Percentiles rank a stretch among this genome's conserved stretches.
phyloP scores from a whole-genome alignment of 2,888 invertebrate genomes.

The Agrotis puta region DNA sequence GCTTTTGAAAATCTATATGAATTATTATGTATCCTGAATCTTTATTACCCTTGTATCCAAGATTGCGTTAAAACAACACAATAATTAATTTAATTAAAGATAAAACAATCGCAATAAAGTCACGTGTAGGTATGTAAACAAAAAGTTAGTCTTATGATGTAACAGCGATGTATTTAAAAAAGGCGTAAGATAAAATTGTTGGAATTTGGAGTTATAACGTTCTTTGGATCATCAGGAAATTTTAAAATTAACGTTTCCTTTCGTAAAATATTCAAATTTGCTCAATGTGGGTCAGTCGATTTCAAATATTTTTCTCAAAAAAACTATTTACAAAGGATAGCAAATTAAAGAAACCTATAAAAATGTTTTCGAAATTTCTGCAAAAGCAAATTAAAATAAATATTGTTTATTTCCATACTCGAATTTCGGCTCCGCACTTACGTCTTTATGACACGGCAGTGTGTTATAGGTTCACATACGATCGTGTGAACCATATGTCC shows the following conservation, averaged over 20 bases:
- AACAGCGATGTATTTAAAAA: not conserved
- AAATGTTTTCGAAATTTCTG: too few species aligned
- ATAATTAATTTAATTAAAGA: slow-evolving; percentile 49
- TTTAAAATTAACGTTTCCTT: too few species aligned
- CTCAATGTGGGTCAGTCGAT: too few species aligned
- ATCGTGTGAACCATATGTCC: slow-evolving; percentile 79
- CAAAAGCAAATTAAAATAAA: too few species aligned
- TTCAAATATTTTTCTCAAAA: too few species aligned
- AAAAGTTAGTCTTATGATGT: slow-evolving; percentile 50
- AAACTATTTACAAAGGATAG: too few species aligned
- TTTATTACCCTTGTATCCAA: slow-evolving; percentile 5
- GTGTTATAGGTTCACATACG: slow-evolving; percentile 76
- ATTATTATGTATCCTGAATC: slow-evolving; percentile 4
- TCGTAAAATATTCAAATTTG: too few species aligned
- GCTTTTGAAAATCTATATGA: not conserved
- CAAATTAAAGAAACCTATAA: too few species aligned
- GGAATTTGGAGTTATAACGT: not conserved
- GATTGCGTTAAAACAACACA: slow-evolving; percentile 41
- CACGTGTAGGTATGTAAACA: slow-evolving; percentile 49
- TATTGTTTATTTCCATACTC: not conserved
- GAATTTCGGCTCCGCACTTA: slow-evolving; percentile 23
- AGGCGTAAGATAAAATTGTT: slow-evolving; percentile 19
- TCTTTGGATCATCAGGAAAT: too few species aligned
- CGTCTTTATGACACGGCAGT: slow-evolving; percentile 23
- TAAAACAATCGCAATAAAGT: slow-evolving; percentile 52